These are phyloP conservation scores for Therioaphis trifolii DNA, from an alignment of 2,888 invertebrate genomes.

Conservation along the genomic window DNA sequence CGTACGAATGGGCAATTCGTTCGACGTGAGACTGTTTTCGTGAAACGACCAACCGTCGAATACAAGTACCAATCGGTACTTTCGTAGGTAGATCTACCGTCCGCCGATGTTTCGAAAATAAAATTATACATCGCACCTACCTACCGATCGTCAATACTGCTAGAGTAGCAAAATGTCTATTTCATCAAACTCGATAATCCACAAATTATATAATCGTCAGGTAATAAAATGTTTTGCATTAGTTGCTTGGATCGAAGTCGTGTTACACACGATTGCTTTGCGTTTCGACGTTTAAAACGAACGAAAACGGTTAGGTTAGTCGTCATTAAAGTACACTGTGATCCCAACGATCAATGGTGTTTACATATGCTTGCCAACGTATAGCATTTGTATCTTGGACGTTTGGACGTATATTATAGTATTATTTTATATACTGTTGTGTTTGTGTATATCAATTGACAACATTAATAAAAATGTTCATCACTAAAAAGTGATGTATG, in stretches of 20 bases:
- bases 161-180: slow-evolving; percentile 32
- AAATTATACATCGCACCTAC: background rate
- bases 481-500: background rate
- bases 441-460: too few species aligned
- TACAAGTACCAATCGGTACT: background rate
- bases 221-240: slow-evolving; percentile 37
- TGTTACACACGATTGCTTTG: background rate
- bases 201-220: slow-evolving; percentile 64
- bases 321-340: too few species aligned
- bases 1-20: background rate
- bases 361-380: too few species aligned
- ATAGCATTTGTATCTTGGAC: too few species aligned
- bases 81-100: background rate
- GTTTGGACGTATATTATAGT: too few species aligned
- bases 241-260: background rate
- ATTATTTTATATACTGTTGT: too few species aligned
- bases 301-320: too few species aligned
- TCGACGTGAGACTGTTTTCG: background rate
- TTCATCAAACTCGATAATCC: slow-evolving; percentile 52
- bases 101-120: background rate
- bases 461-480: too few species aligned
- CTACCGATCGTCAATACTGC: background rate
- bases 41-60: background rate
- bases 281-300: background rate
- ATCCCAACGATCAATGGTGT: too few species aligned